Evolutionary conservation across 2,888 invertebrate genomes (phyloP), one percentile per base, ranked within the genome.

Genomic region (Cerastis leucographa): DNA sequence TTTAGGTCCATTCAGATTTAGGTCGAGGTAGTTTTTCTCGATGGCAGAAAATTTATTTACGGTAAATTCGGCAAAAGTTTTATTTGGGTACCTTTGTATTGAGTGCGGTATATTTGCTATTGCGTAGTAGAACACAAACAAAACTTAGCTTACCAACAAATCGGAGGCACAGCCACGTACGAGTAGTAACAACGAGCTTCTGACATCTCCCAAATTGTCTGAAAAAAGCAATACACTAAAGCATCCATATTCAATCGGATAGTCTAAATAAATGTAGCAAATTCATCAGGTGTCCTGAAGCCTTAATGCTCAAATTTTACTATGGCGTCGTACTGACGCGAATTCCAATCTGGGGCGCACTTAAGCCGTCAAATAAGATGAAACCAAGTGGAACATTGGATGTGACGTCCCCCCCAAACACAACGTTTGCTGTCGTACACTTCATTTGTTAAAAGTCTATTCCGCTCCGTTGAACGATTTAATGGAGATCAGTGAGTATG

Each of bases 291-390:
- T 89, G 81, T 82, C 82, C 56, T 66, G 65, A 74, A 71, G 62
- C 71, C 72, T 72, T 78, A 86, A 81, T 61, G 70, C 64, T 80
- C 67, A 71, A 66, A 85, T 85, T 84, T 81, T 64, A 67, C 71
- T 44, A 70, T 69, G 88, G 86, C 91, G 90, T 87, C 91, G 86
- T 80, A 80, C 78, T 89, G 92, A 87, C 93, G 92, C 87, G 88
- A 85, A 90, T 89, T 87, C 90, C 92, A 92, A 93, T 93, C 92
- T 90, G 85, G 89, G 86, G 88, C 91, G 91, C 93, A 92, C 93
- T 94, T 93, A 93, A 93, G 91, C 92, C 91, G 93, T 94, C 95
- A 94, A 90, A 92, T 90, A 90, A 91, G 91, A 91, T 93, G 93
- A 91, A 94, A 85, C 92, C 91, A 86, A 88, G 90, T 90, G 93